Percentiles rank a stretch among this genome's conserved stretches.
These are phyloP conservation scores for Atta texana DNA, from an alignment of 1,140 invertebrate genomes.

Conservation along the genomic window DNA sequence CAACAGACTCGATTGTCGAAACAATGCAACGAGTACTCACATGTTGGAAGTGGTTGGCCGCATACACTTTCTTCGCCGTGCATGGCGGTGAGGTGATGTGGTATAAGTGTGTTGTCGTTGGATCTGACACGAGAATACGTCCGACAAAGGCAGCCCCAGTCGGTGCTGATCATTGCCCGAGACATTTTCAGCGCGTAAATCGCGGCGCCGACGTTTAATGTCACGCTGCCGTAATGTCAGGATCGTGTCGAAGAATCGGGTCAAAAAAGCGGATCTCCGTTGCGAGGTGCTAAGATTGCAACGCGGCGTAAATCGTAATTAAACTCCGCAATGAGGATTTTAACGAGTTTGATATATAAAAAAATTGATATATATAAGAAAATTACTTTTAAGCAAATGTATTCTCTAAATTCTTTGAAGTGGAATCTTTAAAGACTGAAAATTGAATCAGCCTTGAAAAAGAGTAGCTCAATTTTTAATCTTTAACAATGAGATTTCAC, in stretches of 20 bases:
- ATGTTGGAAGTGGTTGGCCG: conserved; percentile 35
- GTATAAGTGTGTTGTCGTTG: conserved; percentile 25
- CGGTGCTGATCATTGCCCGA: conserved; percentile 25
- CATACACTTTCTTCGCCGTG: conserved; percentile 37
- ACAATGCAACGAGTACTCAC: conserved; percentile 34
- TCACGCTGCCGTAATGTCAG: conserved; percentile 48
- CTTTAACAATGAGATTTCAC: no score
- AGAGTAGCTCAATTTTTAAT: no score
- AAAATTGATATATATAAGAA: neutral
- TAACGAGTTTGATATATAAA: neutral
- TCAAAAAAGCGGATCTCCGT: conserved; percentile 22
- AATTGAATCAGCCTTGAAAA: no score
- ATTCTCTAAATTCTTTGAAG: no score
- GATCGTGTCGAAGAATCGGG: conserved; percentile 38
- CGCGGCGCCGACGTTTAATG: conserved; percentile 52
- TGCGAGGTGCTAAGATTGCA: neutral
- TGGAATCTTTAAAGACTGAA: no score
- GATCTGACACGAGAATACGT: neutral
- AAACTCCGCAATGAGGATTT: neutral
- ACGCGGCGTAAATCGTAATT: neutral
- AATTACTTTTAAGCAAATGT: neutral
- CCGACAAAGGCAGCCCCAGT: neutral
- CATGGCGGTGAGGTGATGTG: neutral
- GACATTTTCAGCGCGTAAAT: conserved; percentile 56
- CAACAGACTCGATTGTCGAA: conserved; percentile 9